Evolutionary conservation across 2,113 vertebrate species (phyloP).

Genomic region (Dasyprocta punctata): DNA sequence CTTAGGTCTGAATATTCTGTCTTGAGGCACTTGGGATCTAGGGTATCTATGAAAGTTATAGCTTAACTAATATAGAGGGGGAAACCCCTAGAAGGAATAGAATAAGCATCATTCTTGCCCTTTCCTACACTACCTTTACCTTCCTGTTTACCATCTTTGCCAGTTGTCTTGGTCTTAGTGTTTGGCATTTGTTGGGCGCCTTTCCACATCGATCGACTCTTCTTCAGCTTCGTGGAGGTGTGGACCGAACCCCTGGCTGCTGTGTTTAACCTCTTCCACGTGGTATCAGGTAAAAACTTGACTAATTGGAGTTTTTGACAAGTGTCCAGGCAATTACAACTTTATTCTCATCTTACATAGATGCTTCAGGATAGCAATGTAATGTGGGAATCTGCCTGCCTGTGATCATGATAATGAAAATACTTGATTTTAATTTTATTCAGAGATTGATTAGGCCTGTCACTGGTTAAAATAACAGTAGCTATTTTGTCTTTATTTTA

Average conservation of each 20-base stretch:
- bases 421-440: neutral
- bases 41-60: neutral
- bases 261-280: conserved; percentile 87
- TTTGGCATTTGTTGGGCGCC: conserved; percentile 90
- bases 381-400: neutral
- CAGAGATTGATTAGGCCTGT: neutral
- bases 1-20: neutral
- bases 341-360: neutral
- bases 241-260: conserved; percentile 88
- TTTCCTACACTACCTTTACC: neutral
- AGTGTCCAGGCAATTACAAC: neutral
- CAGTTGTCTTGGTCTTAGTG: conserved; percentile 87
- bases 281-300: conserved; percentile 86
- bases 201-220: conserved; percentile 88
- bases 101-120: neutral
- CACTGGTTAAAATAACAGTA: neutral
- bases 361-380: neutral
- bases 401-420: neutral
- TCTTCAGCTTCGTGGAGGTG: conserved; percentile 89
- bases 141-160: neutral
- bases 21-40: neutral
- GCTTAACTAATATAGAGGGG: neutral
- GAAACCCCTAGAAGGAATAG: neutral
- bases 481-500: neutral
- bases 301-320: neutral